A percentile compares a stretch with the other conserved stretches of the same genome.
These are phyloP conservation scores for Malurus leucopterus DNA, from an alignment of 2,797 vertebrate genomes.

Conservation along the genomic window DNA sequence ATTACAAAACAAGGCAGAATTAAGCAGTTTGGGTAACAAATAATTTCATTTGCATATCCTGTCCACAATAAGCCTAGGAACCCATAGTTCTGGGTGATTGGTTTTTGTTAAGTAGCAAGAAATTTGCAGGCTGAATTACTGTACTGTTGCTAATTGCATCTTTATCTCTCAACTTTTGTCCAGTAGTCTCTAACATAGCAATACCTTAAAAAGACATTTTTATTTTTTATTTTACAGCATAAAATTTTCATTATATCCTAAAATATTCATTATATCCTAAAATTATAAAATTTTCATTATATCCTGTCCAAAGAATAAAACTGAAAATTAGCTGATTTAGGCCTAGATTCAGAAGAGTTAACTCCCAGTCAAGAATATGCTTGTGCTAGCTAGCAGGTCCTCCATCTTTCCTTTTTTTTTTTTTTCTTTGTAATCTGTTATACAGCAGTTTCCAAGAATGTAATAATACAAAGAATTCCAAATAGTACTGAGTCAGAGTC, in stretches of 20 bases:
- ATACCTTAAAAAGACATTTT: background rate
- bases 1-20: background rate
- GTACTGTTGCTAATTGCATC: background rate
- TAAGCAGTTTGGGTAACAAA: background rate
- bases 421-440: background rate
- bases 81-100: background rate
- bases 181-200: background rate
- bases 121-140: background rate
- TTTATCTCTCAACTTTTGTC: background rate
- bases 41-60: background rate
- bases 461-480: background rate
- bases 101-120: background rate
- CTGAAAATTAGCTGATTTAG: background rate
- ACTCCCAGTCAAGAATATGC: background rate
- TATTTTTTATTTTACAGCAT: too few relatives aligned
- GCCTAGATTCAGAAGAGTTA: background rate
- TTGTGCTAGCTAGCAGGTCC: background rate
- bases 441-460: background rate
- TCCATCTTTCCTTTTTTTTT: background rate
- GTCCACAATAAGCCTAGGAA: background rate
- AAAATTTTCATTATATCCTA: too few relatives aligned
- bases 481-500: background rate
- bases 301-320: background rate
- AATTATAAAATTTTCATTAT: too few relatives aligned
- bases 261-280: too few relatives aligned